Conservation (phyloP, 2,888 invertebrate genomes). For the Heteropelma amictum region DNA sequence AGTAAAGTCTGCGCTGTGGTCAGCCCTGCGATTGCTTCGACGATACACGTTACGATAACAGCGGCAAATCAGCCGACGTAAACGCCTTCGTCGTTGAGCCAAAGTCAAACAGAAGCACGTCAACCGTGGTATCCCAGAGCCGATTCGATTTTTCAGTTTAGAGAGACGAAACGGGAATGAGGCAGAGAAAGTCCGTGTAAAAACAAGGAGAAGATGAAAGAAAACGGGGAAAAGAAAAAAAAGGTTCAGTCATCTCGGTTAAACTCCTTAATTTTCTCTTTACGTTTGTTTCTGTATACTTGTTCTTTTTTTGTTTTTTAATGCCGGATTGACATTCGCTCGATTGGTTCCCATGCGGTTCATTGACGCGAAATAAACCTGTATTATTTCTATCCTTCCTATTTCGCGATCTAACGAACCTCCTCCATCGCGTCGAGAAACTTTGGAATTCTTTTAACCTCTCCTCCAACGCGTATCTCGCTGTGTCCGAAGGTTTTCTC, state of each 20-base stretch:
- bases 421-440: not conserved
- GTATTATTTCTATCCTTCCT: constrained; percentile 20
- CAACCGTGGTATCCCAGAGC: constrained; percentile 55
- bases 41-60: constrained; percentile 33
- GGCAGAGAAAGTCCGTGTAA: not conserved
- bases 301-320: constrained; percentile 7
- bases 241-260: constrained; percentile 9
- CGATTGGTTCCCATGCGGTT: constrained; percentile 49
- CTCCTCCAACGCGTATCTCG: not conserved
- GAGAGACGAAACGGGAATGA: constrained; percentile 24
- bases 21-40: constrained; percentile 21
- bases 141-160: constrained; percentile 65
- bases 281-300: not conserved
- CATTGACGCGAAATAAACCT: constrained; percentile 42
- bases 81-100: constrained; percentile 49
- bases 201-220: not conserved
- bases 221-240: constrained; percentile 2
- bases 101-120: constrained; percentile 73
- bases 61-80: constrained; percentile 65
- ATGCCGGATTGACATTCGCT: constrained; percentile 13
- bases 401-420: constrained; percentile 43
- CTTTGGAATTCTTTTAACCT: constrained; percentile 20
- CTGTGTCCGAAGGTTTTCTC: not conserved
- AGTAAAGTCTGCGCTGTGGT: constrained; percentile 29
- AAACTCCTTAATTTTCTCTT: not conserved